Conservation (phyloP, 2,888 invertebrate species). For the Tipula unca region DNA sequence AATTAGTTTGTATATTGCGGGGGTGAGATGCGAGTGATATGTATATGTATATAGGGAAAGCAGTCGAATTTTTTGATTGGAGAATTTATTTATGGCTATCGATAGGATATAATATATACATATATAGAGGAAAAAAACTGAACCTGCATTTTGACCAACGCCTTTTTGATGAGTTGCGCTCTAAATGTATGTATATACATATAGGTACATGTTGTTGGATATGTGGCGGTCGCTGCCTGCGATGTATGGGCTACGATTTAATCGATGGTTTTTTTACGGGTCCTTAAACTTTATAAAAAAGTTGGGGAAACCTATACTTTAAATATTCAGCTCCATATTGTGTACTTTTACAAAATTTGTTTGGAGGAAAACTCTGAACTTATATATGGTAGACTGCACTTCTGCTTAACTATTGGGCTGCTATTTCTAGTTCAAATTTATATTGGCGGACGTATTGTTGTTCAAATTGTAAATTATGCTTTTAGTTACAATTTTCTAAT, state of each 20-base stretch:
- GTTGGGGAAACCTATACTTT: too few relatives aligned
- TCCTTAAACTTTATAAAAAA: not conserved
- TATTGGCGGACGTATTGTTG: too few relatives aligned
- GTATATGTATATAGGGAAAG: not conserved
- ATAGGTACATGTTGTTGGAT: too few relatives aligned
- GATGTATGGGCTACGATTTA: not conserved
- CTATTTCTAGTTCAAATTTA: too few relatives aligned
- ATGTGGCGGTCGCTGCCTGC: not conserved
- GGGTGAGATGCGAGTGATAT: not conserved
- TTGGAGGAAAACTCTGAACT: too few relatives aligned
- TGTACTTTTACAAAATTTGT: too few relatives aligned
- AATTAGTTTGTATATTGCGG: not conserved
- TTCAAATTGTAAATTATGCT: too few relatives aligned
- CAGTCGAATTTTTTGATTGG: not conserved
- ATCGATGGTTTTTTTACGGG: not conserved
- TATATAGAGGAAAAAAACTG: not conserved
- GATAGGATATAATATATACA: not conserved
- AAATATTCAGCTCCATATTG: too few relatives aligned
- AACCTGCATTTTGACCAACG: not conserved
- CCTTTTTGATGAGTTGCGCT: constrained; percentile 14
- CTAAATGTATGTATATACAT: not conserved
- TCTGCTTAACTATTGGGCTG: too few relatives aligned
- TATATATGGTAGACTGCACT: too few relatives aligned
- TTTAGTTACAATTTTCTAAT: too few relatives aligned
- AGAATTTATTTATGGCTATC: constrained; percentile 14